These are phyloP conservation scores for Planococcus citri DNA, from an alignment of 1,140 invertebrate species.

Conservation along the genomic window DNA sequence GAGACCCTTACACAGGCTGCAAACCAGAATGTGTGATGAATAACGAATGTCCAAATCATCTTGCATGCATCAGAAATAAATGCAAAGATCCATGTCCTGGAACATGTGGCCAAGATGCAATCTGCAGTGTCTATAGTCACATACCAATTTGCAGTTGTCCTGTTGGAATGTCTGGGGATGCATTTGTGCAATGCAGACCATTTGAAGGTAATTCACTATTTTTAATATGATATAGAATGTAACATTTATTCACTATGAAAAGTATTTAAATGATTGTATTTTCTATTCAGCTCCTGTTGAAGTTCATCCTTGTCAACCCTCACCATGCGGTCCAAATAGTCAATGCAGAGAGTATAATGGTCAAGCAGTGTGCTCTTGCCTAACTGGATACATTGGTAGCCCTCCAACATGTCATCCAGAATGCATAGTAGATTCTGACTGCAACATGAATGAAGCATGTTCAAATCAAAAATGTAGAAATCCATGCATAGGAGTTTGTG, in stretches of 20 bases:
- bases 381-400: slow-evolving; percentile 54
- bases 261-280: not conserved
- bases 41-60: slow-evolving; percentile 47
- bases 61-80: slow-evolving; percentile 57
- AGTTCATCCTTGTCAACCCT: slow-evolving; percentile 34
- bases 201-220: slow-evolving; percentile 44
- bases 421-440: slow-evolving; percentile 55
- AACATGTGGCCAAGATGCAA: slow-evolving; percentile 53
- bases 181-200: slow-evolving; percentile 47
- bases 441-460: slow-evolving; percentile 46
- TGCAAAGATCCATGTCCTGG: slow-evolving; percentile 63
- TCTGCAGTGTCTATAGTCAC: slow-evolving; percentile 56
- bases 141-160: slow-evolving; percentile 58
- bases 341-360: slow-evolving; percentile 52
- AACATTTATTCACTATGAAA: not conserved
- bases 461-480: slow-evolving; percentile 50
- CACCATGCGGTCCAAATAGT: slow-evolving; percentile 58
- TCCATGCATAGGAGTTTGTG: slow-evolving; percentile 52
- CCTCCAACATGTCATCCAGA: slow-evolving; percentile 58
- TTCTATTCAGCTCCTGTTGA: slow-evolving; percentile 18
- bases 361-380: slow-evolving; percentile 54
- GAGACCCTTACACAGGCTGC: slow-evolving; percentile 48
- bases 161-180: slow-evolving; percentile 52
- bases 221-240: slow-evolving; percentile 10
- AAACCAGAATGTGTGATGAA: slow-evolving; percentile 50